Percentiles rank a stretch among this genome's conserved stretches.
Conservation (phyloP, 2,888 invertebrate species). For the Leptothorax acervorum region DNA sequence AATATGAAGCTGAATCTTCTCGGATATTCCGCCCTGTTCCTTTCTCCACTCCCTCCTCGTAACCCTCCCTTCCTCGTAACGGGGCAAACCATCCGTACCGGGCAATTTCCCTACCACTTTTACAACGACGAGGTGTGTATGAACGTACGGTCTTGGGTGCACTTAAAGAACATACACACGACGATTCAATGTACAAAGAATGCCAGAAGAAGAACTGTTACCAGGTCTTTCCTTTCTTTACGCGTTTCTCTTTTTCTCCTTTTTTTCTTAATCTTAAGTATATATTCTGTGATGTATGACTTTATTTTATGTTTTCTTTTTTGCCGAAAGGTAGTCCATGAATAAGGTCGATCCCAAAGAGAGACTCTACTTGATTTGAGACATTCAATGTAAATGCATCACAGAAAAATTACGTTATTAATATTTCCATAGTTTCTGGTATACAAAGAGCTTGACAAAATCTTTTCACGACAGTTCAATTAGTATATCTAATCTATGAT, state of each 20-base stretch:
- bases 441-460: conserved; percentile 45
- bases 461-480: conserved; percentile 22
- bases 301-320: conserved; percentile 14
- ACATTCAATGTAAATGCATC: conserved; percentile 28
- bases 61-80: background rate
- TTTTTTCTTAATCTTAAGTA: conserved; percentile 38
- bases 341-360: conserved; percentile 34
- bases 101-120: conserved; percentile 41
- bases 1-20: conserved; percentile 70
- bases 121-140: conserved; percentile 36
- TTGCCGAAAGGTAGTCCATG: conserved; percentile 11
- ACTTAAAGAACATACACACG: conserved; percentile 37
- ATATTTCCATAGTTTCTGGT: background rate
- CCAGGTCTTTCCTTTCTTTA: conserved; percentile 49
- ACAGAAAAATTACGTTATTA: conserved; percentile 36
- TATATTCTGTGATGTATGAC: conserved; percentile 42
- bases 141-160: conserved; percentile 24
- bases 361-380: conserved; percentile 35
- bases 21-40: conserved; percentile 72
- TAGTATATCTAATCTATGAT: background rate
- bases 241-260: background rate
- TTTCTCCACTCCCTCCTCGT: background rate
- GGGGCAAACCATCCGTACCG: conserved; percentile 1
- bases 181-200: conserved; percentile 53
- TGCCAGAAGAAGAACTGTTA: conserved; percentile 49